These are phyloP conservation scores for Tragopan temminckii DNA, from an alignment of 2,797 vertebrate species.

Conservation along the genomic window DNA sequence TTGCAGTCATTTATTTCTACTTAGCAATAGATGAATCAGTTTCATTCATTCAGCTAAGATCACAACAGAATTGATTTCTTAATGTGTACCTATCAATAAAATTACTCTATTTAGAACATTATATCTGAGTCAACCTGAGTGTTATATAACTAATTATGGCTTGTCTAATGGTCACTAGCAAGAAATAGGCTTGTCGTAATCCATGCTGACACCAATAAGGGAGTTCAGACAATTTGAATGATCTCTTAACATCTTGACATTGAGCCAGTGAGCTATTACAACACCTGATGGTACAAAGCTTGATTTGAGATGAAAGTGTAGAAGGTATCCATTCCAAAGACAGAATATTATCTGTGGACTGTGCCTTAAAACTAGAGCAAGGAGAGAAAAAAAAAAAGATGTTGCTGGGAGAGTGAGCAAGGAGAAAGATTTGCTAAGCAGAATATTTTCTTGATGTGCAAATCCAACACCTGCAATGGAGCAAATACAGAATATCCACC, in stretches of 20 bases:
- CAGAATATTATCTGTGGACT: neutral
- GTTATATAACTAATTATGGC: neutral
- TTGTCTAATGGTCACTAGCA: neutral
- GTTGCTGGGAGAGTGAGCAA: rapidly evolving
- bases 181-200: neutral
- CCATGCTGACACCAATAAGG: neutral
- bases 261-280: neutral
- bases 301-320: neutral
- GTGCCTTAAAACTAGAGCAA: neutral
- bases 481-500: neutral
- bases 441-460: neutral
- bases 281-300: neutral
- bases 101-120: neutral
- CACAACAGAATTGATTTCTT: neutral
- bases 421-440: neutral
- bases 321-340: neutral
- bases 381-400: neutral
- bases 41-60: neutral
- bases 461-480: neutral
- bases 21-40: neutral
- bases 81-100: neutral
- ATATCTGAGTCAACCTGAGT: neutral
- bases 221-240: neutral
- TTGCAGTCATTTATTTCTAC: neutral
- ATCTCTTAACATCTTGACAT: neutral